Percentiles rank a stretch among this genome's conserved stretches.
These are phyloP conservation scores for Gortyna flavago DNA, from an alignment of 2,888 invertebrate species.

Conservation along the genomic window DNA sequence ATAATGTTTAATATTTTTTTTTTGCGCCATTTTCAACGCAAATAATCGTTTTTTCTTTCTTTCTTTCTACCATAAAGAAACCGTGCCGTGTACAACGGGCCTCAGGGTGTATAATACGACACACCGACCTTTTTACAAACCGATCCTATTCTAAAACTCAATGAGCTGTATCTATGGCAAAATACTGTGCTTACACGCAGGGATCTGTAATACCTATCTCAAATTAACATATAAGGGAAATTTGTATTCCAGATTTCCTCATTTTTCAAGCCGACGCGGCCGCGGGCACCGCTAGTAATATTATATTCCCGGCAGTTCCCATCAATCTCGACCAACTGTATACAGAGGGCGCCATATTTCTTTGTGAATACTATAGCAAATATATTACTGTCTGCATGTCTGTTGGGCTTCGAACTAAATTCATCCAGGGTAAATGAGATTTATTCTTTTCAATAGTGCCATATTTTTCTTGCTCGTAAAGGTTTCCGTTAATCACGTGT, in stretches of 20 bases:
- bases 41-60: too few relatives aligned
- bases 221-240: neutral
- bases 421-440: neutral
- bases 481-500: neutral
- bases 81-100: too few relatives aligned
- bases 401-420: conserved; percentile 5
- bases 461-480: neutral
- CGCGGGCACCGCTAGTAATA: conserved; percentile 23
- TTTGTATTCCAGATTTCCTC: conserved; percentile 22
- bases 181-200: neutral
- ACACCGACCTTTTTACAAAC: neutral
- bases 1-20: too few relatives aligned
- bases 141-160: neutral
- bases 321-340: conserved; percentile 40
- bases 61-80: too few relatives aligned
- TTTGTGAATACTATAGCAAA: conserved; percentile 29
- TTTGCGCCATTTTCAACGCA: too few relatives aligned
- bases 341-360: conserved; percentile 25
- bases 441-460: neutral
- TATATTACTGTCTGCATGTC: conserved; percentile 27
- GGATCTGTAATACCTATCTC: neutral
- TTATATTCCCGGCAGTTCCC: conserved; percentile 26
- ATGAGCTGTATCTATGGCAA: neutral
- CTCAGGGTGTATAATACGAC: too few relatives aligned
- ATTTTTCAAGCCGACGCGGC: conserved; percentile 20